Percentiles rank a stretch among this genome's conserved stretches.
These are phyloP conservation scores for Ectemnius continuus DNA, from an alignment of 2,888 invertebrate genomes.

Conservation along the genomic window DNA sequence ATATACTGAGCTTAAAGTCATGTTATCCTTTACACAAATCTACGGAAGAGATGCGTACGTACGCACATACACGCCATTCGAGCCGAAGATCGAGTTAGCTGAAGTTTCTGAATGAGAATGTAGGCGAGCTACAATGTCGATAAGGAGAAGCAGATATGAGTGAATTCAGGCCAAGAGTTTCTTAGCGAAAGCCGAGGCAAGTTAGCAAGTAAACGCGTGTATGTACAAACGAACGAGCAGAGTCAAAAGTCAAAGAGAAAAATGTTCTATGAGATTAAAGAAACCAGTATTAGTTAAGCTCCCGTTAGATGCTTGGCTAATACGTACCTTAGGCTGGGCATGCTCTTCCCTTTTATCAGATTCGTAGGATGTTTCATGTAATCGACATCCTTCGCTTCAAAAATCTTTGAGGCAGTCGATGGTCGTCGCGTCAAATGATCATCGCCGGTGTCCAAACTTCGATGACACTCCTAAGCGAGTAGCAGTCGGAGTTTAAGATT, in stretches of 20 bases:
- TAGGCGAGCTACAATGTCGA: no score
- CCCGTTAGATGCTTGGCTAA: neutral
- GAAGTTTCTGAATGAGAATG: no score
- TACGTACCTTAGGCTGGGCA: constrained; percentile 94
- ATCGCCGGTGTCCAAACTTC: constrained; percentile 90
- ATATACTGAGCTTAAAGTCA: constrained; percentile 22
- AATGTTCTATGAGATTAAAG: constrained; percentile 36
- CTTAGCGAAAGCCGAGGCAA: neutral
- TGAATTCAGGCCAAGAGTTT: neutral
- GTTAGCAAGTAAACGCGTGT: constrained; percentile 40
- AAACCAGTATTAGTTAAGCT: constrained; percentile 15
- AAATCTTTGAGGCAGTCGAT: constrained; percentile 83
- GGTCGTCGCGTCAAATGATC: constrained; percentile 86
- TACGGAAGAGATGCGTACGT: constrained; percentile 33
- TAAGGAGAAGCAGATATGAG: no score
- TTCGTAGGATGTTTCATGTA: constrained; percentile 81
- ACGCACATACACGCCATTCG: constrained; percentile 48
- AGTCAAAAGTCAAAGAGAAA: constrained; percentile 35
- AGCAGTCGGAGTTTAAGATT: neutral
- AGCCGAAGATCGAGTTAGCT: constrained; percentile 8
- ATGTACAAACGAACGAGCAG: constrained; percentile 50
- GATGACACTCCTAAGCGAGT: constrained; percentile 85
- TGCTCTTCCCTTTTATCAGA: constrained; percentile 95
- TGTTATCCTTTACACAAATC: constrained; percentile 26
- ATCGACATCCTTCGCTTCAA: constrained; percentile 80